Base-by-base conservation (phyloP, 2,888 invertebrate species). In the Platypus cylindrus region DNA sequence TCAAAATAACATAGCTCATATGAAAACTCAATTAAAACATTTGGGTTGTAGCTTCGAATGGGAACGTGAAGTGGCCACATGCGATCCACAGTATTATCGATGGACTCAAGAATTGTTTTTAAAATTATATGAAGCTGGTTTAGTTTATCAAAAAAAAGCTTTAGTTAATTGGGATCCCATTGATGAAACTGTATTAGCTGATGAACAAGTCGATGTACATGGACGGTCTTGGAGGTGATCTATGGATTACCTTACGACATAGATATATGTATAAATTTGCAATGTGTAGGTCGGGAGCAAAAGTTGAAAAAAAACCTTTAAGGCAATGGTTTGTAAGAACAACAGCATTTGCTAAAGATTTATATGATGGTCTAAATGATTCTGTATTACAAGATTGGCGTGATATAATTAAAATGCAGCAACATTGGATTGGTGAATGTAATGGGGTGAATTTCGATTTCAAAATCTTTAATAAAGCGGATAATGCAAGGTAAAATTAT, bases 161-260 rank as follows among this genome's bases (percentile, higher is more conserved):
- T 65, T 76, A 43, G 95, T 97, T 0, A 95, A 95, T 64, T 99
- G 98, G 98, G 98, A 99, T 68, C 98, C 98, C 2, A 70, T 97
- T 0, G 98, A 99, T 64, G 66, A 85, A 61, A 99, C 98, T 3
- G 98, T 98, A 2, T 63, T 99, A 44, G 98, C 97, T 3, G 87
- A 95, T 63, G 98, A 98, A 59, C 98, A 98, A 68, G 93, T 44
- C 3, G 93, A 94, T 65, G 77, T 75, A 29, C 72, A 81, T 51
- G 89, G 91, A 8, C 70, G 73, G 50, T 93, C 94, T 1, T 98
- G 98, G 98, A 70, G 41, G 41, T 41, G 17, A n/a, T 9, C 7
- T 9, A 11, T 29, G 4, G 18, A 11, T 9, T 18, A 20, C 20
- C n/a, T 13, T 20, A 20, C 9, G 13, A 27, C 5, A 14, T 12